Evolutionary conservation across 1,140 invertebrate genomes (phyloP), one percentile per base, ranked within the genome.

Genomic region (Apolygus lucorum): DNA sequence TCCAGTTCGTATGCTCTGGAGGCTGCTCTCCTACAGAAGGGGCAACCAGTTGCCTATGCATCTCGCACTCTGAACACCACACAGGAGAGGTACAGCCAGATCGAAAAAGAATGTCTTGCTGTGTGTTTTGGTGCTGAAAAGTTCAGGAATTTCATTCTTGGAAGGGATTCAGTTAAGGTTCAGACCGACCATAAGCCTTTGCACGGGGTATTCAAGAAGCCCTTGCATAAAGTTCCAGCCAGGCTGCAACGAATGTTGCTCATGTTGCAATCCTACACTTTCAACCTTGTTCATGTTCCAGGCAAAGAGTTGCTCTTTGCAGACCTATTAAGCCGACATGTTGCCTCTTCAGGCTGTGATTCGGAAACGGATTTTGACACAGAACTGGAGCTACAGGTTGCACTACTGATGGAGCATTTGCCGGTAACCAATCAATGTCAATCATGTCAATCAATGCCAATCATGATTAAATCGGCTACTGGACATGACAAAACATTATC

Each of bases 141-240:
- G 80, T 78, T 81, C 66, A 63, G 72, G 24, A 67, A 75, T 42
- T 75, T 75, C 72, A 63, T 78, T 14, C 76, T 74, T 74, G 78
- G 77, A 11, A 73, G 70, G 63, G 65, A 72, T 13, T 34, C 21
- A 70, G 71, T 77, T 22, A 71, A 76, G 4, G 75, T 78, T 2
- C 76, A 81, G 74, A 78, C 74, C 22, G 80, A 81, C 72, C 80
- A 81, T 77, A n/a, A n/a, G n/a, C n/a, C n/a, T n/a, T n/a, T n/a
- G n/a, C n/a, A n/a, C n/a, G n/a, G n/a, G n/a, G n/a, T 82, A 42
- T 79, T 80, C 28, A 76, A 77, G 25, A 81, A 81, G 72, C 71
- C 76, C n/a, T 49, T 82, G 28, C 70, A 76, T 27, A 75, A 77
- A 68, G 75, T 76, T 29, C 78, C 79, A 21, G 70, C 73, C 1